These are phyloP conservation scores for Callospermophilus lateralis DNA, from an alignment of 2,113 vertebrate genomes.

Conservation along the genomic window DNA sequence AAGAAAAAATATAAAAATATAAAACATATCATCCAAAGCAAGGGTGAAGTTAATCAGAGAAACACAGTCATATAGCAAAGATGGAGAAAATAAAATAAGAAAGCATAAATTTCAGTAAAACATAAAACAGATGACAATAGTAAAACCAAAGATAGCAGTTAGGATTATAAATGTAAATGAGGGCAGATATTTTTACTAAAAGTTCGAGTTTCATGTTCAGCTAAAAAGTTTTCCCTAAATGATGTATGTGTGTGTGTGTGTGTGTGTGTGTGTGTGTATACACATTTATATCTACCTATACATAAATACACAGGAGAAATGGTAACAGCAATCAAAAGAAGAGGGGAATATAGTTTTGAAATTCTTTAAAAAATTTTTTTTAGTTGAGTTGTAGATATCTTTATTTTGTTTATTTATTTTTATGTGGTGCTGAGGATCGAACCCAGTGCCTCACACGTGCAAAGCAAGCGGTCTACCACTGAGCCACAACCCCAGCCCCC, in stretches of 20 bases:
- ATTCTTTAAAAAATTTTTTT: not conserved
- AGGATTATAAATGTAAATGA: not conserved
- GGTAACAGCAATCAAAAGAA: not conserved
- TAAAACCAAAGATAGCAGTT: not conserved
- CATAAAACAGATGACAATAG: not conserved
- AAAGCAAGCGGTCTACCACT: no score
- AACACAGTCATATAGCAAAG: not conserved
- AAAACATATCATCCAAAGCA: not conserved
- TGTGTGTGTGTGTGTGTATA: not conserved
- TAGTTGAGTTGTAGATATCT: no score
- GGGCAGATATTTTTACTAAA: not conserved
- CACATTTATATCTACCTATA: not conserved
- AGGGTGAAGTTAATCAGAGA: conserved; percentile 9
- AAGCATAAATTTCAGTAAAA: conserved; percentile 31
- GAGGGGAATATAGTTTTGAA: not conserved
- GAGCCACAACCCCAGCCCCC: no score
- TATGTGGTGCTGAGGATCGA: no score
- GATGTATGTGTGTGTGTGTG: not conserved
- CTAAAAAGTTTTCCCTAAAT: not conserved
- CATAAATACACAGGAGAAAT: not conserved
- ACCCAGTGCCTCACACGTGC: no score
- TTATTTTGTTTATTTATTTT: no score
- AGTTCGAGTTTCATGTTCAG: not conserved
- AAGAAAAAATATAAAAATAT: conserved; percentile 19
- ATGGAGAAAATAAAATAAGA: not conserved